These are phyloP conservation scores for Sipha flava DNA, from an alignment of 1,140 invertebrate genomes.

Conservation along the genomic window DNA sequence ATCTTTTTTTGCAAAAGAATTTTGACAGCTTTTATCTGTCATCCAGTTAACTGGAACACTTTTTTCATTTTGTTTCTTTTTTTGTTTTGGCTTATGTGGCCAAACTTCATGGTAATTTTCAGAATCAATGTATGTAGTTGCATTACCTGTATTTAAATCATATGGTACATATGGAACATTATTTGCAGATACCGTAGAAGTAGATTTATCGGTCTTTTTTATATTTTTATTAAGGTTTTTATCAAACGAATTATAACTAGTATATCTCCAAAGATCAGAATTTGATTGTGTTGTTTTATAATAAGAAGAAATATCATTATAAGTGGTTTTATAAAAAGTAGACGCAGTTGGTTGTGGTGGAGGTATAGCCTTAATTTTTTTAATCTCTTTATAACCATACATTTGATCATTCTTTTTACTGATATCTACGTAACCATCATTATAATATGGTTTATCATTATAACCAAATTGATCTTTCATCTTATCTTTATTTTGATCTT, in stretches of 20 bases:
- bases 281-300: constrained; percentile 13
- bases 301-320: constrained; percentile 27
- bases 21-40: constrained; percentile 26
- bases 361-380: constrained; percentile 4
- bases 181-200: constrained; percentile 38
- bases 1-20: constrained; percentile 6
- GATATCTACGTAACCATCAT: background rate
- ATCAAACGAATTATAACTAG: constrained; percentile 29
- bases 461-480: constrained; percentile 19
- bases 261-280: constrained; percentile 22
- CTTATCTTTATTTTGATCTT: constrained; percentile 32
- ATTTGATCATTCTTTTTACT: constrained; percentile 7
- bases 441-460: background rate
- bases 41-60: constrained; percentile 23
- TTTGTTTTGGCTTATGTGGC: constrained; percentile 22
- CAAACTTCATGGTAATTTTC: constrained; percentile 22
- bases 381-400: constrained; percentile 17
- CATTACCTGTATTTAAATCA: constrained; percentile 30
- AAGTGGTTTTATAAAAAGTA: background rate
- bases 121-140: constrained; percentile 16
- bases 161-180: constrained; percentile 36
- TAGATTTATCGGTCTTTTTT: constrained; percentile 33
- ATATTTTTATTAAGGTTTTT: constrained; percentile 33
- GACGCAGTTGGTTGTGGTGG: constrained; percentile 6
- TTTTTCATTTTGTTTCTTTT: constrained; percentile 28